These are phyloP conservation scores for Diabrotica balteata DNA, from an alignment of 2,888 invertebrate genomes.

Conservation along the genomic window DNA sequence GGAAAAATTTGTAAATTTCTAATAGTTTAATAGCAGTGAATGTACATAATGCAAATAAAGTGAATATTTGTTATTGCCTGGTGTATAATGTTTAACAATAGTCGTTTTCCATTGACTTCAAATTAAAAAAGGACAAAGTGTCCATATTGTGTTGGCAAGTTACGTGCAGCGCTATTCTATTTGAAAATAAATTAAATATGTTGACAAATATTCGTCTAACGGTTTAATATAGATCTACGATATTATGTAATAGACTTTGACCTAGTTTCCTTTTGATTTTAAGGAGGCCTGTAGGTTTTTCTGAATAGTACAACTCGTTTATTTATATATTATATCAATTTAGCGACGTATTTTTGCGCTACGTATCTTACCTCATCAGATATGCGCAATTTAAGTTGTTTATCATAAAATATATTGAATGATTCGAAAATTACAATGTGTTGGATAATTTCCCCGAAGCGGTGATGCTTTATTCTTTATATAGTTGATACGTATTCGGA, in stretches of 20 bases:
- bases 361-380: slow-evolving; percentile 31
- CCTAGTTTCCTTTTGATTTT: slow-evolving; percentile 42
- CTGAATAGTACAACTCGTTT: slow-evolving; percentile 31
- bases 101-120: slow-evolving; percentile 43
- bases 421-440: slow-evolving; percentile 30
- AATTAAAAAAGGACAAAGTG: slow-evolving; percentile 41
- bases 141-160: slow-evolving; percentile 34
- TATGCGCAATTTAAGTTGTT: slow-evolving; percentile 37
- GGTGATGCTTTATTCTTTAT: not conserved
- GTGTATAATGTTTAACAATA: slow-evolving; percentile 15
- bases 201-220: slow-evolving; percentile 36
- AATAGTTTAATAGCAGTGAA: no score
- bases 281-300: slow-evolving; percentile 32
- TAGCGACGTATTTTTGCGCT: slow-evolving; percentile 27
- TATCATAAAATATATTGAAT: slow-evolving; percentile 33
- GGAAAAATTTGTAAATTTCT: no score
- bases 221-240: slow-evolving; percentile 44
- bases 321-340: slow-evolving; percentile 26
- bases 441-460: slow-evolving; percentile 30
- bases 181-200: slow-evolving; percentile 39
- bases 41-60: no score
- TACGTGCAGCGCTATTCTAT: slow-evolving; percentile 29
- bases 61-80: slow-evolving; percentile 2
- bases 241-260: slow-evolving; percentile 49
- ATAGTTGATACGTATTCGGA: slow-evolving; percentile 1